phyloP scores from a whole-genome alignment of 2,888 invertebrate species.

The Geophilus truncorum region DNA sequence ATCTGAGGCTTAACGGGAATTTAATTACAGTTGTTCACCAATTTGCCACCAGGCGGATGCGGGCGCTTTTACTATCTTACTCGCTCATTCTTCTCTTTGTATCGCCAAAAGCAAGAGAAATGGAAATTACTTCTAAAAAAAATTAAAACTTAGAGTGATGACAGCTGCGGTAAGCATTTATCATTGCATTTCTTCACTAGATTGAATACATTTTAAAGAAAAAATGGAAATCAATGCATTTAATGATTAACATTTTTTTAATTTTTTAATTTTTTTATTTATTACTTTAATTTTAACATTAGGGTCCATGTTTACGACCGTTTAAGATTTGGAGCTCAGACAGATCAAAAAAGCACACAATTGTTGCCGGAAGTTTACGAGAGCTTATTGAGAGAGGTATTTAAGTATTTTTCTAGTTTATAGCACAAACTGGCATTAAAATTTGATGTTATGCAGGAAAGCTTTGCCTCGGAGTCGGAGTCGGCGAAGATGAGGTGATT shows the following conservation, averaged over 20 bases:
- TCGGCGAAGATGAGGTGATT: constrained; percentile 66
- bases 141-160: not conserved
- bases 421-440: not conserved
- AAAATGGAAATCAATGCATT: not conserved
- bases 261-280: not conserved
- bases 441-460: constrained; percentile 5
- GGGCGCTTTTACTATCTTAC: not conserved
- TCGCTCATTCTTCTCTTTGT: not conserved
- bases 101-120: not conserved
- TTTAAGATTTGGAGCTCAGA: constrained; percentile 32
- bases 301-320: constrained; percentile 33
- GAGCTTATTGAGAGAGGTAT: constrained; percentile 33
- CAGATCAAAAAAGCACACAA: constrained; percentile 28
- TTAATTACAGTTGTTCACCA: not conserved
- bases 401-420: not conserved
- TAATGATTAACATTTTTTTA: not conserved
- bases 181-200: not conserved
- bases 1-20: not conserved
- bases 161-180: not conserved
- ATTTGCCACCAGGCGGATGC: not conserved
- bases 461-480: constrained; percentile 57
- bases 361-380: constrained; percentile 33
- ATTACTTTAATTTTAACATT: not conserved
- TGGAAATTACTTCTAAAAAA: not conserved
- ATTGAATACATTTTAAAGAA: not conserved